Conservation (phyloP, 1,140 invertebrate species). For the Drosophila sp. region DNA sequence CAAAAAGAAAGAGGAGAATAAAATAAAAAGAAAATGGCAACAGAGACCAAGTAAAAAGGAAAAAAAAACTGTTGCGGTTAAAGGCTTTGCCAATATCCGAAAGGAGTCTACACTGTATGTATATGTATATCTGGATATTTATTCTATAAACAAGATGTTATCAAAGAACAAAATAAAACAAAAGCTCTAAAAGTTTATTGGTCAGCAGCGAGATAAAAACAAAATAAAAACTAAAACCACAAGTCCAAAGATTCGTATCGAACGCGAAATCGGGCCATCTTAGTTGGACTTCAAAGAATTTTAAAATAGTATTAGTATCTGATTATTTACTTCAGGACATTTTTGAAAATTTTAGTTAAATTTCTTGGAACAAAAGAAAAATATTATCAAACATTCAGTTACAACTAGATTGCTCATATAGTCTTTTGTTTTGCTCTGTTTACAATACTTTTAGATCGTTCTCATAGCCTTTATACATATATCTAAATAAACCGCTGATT, state of each 20-base stretch:
- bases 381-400: no score
- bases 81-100: slow-evolving; percentile 2
- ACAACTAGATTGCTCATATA: no score
- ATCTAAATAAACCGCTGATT: no score
- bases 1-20: background rate
- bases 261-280: no score
- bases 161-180: background rate
- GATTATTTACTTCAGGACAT: no score
- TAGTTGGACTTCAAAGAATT: background rate
- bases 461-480: no score
- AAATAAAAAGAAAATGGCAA: background rate
- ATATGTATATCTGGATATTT: background rate
- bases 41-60: background rate
- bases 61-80: slow-evolving; percentile 6
- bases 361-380: no score
- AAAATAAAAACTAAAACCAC: background rate
- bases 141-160: background rate
- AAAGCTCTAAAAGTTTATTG: background rate
- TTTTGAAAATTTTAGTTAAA: no score
- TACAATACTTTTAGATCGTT: background rate
- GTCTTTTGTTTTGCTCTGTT: no score
- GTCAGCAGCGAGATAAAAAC: no score
- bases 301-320: no score
- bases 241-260: no score
- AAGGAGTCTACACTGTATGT: background rate